Conservation (phyloP, 64 coral and sea anemone species). For the Pocillopora verrucosa region DNA sequence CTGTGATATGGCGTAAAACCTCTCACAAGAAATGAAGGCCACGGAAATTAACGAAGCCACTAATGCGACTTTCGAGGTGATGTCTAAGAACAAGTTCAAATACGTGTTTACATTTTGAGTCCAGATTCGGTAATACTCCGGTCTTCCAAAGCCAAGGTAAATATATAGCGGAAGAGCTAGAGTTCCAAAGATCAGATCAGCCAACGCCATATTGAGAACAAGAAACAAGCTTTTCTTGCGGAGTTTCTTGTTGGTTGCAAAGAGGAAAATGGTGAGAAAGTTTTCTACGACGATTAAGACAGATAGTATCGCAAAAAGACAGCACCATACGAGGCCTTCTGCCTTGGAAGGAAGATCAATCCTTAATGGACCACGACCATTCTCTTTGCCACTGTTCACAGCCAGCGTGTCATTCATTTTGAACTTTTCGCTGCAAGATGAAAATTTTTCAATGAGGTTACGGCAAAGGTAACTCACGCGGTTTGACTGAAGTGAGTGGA, state of each 20-base stretch:
- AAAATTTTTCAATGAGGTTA: too few relatives aligned
- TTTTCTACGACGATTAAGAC: slow-evolving; percentile 5
- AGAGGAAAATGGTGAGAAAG: slow-evolving; percentile 7
- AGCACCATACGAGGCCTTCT: slow-evolving; percentile 4
- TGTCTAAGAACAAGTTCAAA: background rate
- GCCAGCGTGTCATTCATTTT: too few relatives aligned
- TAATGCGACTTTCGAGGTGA: background rate
- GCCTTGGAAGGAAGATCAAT: background rate
- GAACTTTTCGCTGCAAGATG: too few relatives aligned
- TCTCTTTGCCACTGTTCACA: too few relatives aligned
- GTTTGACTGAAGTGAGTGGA: too few relatives aligned
- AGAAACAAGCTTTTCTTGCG: slow-evolving; percentile 13
- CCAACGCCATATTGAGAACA: slow-evolving; percentile 24
- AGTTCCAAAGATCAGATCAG: background rate
- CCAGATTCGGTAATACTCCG: background rate
- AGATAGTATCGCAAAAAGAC: background rate
- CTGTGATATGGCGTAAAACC: background rate
- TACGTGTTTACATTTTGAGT: background rate
- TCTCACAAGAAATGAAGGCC: background rate
- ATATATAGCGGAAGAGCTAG: background rate
- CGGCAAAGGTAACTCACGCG: too few relatives aligned
- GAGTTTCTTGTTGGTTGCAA: background rate
- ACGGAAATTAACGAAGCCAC: slow-evolving; percentile 7
- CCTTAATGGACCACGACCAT: too few relatives aligned
- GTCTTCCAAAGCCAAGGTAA: background rate